These are phyloP conservation scores for Synanceia verrucosa DNA, from an alignment of 2,797 vertebrate genomes.

Conservation along the genomic window DNA sequence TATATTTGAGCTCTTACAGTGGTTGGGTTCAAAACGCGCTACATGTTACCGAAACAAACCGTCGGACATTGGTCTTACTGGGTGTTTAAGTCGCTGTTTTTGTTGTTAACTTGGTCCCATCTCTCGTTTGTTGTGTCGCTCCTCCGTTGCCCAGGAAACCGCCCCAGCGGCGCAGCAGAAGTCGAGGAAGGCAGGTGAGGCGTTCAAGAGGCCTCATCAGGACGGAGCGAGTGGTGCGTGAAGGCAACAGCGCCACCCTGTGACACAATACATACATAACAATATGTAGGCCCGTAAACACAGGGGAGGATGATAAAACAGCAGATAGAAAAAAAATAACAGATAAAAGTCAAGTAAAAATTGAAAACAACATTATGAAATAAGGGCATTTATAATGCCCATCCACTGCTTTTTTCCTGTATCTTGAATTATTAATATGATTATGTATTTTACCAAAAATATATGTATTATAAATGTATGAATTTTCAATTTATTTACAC, in stretches of 20 bases:
- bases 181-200: not conserved
- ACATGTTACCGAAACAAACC: not conserved
- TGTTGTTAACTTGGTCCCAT: slow-evolving; percentile 7
- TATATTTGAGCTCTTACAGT: too few relatives aligned
- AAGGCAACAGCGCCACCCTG: slow-evolving; percentile 49
- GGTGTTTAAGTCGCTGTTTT: not conserved
- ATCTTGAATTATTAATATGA: not conserved
- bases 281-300: not conserved
- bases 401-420: too few relatives aligned
- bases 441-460: not conserved
- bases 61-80: accelerated
- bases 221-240: not conserved
- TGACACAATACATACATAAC: not conserved
- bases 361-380: not conserved
- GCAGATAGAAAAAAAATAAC: too few relatives aligned
- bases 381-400: not conserved
- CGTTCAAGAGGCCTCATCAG: not conserved
- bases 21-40: too few relatives aligned
- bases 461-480: too few relatives aligned
- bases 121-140: slow-evolving; percentile 62
- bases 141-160: slow-evolving; percentile 68
- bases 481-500: too few relatives aligned
- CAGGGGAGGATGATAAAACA: too few relatives aligned
- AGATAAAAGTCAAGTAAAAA: too few relatives aligned
- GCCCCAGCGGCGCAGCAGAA: not conserved